Evolutionary conservation across 2,797 vertebrate species (phyloP).

Genomic region (Cirrhinus mrigala): DNA sequence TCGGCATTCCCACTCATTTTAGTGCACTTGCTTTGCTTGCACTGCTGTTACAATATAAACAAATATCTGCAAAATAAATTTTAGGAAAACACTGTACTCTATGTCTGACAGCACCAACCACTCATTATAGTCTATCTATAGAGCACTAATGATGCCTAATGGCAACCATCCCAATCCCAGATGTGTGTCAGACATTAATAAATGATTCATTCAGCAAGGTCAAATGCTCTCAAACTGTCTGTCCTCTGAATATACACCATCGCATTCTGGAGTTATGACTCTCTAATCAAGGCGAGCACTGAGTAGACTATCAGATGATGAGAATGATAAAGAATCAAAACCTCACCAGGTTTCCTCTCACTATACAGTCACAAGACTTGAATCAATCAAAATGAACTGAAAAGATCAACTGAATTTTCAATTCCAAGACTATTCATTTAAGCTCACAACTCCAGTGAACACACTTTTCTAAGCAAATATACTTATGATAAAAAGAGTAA

Average conservation of each 20-base stretch:
- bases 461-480: background rate
- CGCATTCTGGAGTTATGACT: no score
- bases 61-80: background rate
- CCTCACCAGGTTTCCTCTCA: background rate
- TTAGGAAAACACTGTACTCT: background rate
- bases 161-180: background rate
- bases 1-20: background rate
- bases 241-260: no score
- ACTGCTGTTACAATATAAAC: background rate
- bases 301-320: background rate
- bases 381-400: background rate
- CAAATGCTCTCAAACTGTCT: background rate
- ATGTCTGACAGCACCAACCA: background rate
- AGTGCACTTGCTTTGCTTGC: background rate
- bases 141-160: background rate
- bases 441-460: background rate
- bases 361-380: background rate
- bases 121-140: background rate
- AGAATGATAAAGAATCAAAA: background rate
- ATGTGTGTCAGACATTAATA: background rate
- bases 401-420: background rate
- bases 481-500: background rate
- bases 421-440: background rate
- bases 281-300: background rate
- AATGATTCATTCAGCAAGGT: background rate